Base-by-base conservation (phyloP, 2,113 vertebrate species). In the Pseudorasbora parva region DNA sequence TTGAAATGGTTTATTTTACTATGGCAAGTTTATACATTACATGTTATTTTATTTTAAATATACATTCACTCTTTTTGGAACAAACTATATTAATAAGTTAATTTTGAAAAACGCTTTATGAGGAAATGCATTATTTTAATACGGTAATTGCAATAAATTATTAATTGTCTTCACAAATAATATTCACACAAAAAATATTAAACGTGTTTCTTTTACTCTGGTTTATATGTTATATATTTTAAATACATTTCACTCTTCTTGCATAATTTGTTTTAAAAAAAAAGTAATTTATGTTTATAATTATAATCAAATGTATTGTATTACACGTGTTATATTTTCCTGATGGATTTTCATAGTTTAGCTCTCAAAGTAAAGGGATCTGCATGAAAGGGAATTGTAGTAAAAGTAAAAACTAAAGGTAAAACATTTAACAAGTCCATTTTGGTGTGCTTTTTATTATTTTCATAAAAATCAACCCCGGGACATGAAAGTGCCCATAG, bases 391-490 rank as follows among this genome's bases (percentile, higher is more conserved):
- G 41, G 41, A 25, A 8, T 25, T 45, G 41, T 7, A 72, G 41
- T 25, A 72, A 43, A 62, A 57, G 15, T 23, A 11, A 45, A 72
- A 72, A 7, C 10, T 23, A 41, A 45, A 47, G 43, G 69, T 72
- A 47, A 69, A 72, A 72, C 69, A 72, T 47, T 47, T 72, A 72
- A 25, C n/a, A 23, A 47, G 69, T 45, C 21, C 33, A 30, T 41
- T 69, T 69, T 37, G 33, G 17, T 37, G 64, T 37, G 33, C 14
- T 72, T 45, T 72, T 45, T 72, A 72, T 15, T 15, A 41, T 72
- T 72, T 72, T 47, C 69, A 72, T 71, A 71, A 71, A 59, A 71
- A 45, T 47, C 69, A 72, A 51, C 25, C 47, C 45, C 72, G 72
- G 47, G 47, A 51, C 43, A 17, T 30, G 25, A 74, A 51, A 51